These are phyloP conservation scores for Bucco capensis DNA, from an alignment of 2,113 vertebrate genomes.

Conservation along the genomic window DNA sequence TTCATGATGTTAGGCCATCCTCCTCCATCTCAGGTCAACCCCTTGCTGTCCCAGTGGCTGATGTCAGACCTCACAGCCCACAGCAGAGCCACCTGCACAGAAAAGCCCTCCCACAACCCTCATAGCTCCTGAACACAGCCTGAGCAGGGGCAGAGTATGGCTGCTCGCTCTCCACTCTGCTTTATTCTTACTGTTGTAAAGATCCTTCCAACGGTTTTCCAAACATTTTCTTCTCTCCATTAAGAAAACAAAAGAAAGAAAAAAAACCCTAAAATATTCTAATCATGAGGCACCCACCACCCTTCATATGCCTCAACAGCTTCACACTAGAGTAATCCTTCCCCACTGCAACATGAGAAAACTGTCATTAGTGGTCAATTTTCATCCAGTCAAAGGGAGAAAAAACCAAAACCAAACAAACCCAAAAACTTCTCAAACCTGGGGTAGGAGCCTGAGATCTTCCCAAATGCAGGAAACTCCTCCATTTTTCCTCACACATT, in stretches of 20 bases:
- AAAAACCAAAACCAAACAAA: not conserved
- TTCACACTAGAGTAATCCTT: not conserved
- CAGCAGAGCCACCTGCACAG: not conserved
- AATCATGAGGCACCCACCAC: not conserved
- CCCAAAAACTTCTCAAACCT: not conserved
- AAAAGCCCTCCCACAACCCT: not conserved
- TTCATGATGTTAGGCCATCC: not conserved
- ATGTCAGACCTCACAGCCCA: rapidly evolving
- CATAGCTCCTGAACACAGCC: rapidly evolving
- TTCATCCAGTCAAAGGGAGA: not conserved
- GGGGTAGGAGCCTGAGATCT: not conserved
- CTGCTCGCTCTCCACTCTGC: not conserved
- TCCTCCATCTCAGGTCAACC: not conserved
- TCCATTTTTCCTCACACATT: not conserved
- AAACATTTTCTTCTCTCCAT: not conserved
- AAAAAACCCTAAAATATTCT: not conserved
- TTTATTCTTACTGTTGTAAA: not conserved
- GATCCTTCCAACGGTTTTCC: not conserved
- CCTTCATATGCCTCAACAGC: not conserved
- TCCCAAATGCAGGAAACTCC: not conserved
- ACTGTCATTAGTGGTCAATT: not conserved
- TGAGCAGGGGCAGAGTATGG: rapidly evolving
- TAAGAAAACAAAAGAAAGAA: not conserved
- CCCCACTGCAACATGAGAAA: not conserved
- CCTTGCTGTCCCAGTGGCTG: not conserved